Percentiles rank a stretch among this genome's conserved stretches.
These are phyloP conservation scores for Prunella himalayana DNA, from an alignment of 2,113 vertebrate species.

Conservation along the genomic window DNA sequence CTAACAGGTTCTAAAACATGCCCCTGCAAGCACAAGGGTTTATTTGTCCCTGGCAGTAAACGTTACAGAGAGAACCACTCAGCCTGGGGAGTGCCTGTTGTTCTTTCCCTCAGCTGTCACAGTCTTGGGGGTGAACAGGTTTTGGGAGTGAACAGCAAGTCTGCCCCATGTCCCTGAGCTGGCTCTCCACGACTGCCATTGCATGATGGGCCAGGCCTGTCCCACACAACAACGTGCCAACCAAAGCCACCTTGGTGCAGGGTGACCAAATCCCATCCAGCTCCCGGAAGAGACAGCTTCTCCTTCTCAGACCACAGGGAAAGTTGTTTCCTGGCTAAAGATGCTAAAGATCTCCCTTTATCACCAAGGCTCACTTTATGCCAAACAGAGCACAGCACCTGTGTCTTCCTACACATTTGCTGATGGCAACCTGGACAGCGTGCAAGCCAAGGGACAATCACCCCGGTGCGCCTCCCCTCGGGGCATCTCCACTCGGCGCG, in stretches of 20 bases:
- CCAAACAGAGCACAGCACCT: neutral
- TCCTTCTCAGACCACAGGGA: accelerated
- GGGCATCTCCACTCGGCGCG: neutral
- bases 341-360: neutral
- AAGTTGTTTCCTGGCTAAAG: neutral
- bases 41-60: neutral
- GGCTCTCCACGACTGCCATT: accelerated
- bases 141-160: neutral
- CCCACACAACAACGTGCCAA: neutral
- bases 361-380: neutral
- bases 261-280: neutral
- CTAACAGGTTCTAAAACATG: neutral
- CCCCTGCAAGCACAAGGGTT: neutral
- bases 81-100: neutral
- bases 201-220: accelerated
- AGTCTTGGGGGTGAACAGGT: neutral
- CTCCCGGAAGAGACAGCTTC: neutral
- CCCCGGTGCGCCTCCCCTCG: accelerated
- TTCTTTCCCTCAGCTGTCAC: neutral
- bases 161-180: neutral
- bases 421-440: neutral
- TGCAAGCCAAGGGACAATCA: neutral
- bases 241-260: neutral
- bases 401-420: neutral
- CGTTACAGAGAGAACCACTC: neutral